Conservation (phyloP, 1,140 invertebrate species). For the Subanguina moxae region DNA sequence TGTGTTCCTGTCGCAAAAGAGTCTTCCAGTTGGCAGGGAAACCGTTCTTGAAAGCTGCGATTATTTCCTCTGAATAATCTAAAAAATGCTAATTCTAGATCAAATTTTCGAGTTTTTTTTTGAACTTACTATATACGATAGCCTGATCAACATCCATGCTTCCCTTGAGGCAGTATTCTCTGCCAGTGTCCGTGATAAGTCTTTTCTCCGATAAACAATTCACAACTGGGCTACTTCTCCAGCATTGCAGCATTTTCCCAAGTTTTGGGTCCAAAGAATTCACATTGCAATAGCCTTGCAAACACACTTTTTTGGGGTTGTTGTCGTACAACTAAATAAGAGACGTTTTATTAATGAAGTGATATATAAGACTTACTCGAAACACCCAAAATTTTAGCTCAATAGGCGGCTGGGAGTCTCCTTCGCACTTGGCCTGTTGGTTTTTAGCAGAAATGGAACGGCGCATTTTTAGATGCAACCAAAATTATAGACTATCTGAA, state of each 20-base stretch:
- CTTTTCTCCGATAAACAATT: neutral
- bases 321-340: neutral
- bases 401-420: neutral
- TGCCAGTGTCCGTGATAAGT: neutral
- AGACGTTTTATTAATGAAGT: too few species aligned
- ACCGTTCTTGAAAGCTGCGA: neutral
- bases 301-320: neutral
- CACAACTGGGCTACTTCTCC: neutral
- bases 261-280: too few species aligned
- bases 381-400: conserved; percentile 3
- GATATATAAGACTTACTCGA: neutral
- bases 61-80: conserved; percentile 1
- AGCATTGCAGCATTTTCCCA: neutral
- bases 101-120: neutral
- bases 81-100: neutral
- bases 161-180: neutral
- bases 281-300: neutral
- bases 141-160: conserved; percentile 1
- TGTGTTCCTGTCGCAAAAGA: neutral
- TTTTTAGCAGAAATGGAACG: too few species aligned
- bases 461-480: too few species aligned
- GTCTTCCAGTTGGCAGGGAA: neutral
- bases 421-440: too few species aligned
- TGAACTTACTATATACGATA: neutral
- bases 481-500: too few species aligned